These are phyloP conservation scores for Amorpha juglandis DNA, from an alignment of 2,888 invertebrate genomes.

Conservation along the genomic window DNA sequence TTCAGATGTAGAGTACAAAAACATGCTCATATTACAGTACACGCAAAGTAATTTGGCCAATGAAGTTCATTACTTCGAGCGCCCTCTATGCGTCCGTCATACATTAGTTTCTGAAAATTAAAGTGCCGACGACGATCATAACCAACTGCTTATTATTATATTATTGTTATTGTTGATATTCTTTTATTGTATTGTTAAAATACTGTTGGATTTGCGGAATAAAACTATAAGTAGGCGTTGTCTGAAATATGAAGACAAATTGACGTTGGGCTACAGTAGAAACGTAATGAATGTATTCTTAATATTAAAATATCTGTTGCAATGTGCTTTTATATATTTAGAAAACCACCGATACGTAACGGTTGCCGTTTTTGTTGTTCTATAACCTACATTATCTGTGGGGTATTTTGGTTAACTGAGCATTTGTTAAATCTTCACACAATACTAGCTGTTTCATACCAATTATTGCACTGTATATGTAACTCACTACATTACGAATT, in stretches of 20 bases:
- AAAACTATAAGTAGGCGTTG: background rate
- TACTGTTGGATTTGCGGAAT: too few relatives aligned
- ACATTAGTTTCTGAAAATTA: too few relatives aligned
- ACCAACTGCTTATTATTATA: too few relatives aligned
- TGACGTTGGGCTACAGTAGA: background rate
- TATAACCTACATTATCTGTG: background rate
- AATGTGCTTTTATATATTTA: slow-evolving; percentile 8
- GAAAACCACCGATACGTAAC: background rate
- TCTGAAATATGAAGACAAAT: background rate
- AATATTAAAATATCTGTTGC: background rate
- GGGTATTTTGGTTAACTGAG: slow-evolving; percentile 1
- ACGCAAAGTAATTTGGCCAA: too few relatives aligned
- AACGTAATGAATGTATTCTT: background rate
- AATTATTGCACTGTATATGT: slow-evolving; percentile 12
- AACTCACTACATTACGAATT: slow-evolving; percentile 21
- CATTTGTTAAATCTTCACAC: slow-evolving; percentile 14
- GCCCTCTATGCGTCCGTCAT: too few relatives aligned
- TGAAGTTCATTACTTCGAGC: too few relatives aligned
- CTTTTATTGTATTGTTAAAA: too few relatives aligned
- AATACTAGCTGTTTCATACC: background rate
- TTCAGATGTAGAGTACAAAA: too few relatives aligned
- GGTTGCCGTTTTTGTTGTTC: background rate
- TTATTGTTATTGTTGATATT: too few relatives aligned
- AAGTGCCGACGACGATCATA: too few relatives aligned
- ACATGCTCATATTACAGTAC: too few relatives aligned